A percentile compares a stretch with the other conserved stretches of the same genome.
These are phyloP conservation scores for Epizoanthus rinbou DNA, from an alignment of 92 coral and sea anemone genomes.

Conservation along the genomic window DNA sequence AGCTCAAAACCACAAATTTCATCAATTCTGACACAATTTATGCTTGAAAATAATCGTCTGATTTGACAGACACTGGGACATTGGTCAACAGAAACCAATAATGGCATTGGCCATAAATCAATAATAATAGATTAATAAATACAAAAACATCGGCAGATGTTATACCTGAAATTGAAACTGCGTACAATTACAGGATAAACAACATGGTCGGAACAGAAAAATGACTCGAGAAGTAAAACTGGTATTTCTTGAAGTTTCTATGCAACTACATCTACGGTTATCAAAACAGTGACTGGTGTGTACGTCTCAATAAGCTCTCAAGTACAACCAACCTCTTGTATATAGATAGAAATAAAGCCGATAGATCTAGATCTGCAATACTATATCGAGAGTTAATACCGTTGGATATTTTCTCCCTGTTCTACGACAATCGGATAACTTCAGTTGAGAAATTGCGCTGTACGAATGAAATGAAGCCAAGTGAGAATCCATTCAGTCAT, in stretches of 20 bases:
- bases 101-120: constrained; percentile 2
- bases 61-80: neutral
- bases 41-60: neutral
- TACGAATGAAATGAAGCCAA: neutral
- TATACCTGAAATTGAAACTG: neutral
- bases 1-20: neutral
- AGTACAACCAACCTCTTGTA: neutral
- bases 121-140: constrained; percentile 26
- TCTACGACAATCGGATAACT: neutral
- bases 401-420: neutral
- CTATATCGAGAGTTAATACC: no score
- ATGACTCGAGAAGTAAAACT: neutral
- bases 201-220: constrained; percentile 3
- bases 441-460: neutral
- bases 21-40: constrained; percentile 19
- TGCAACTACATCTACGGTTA: neutral
- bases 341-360: no score
- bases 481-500: neutral
- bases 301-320: neutral
- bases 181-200: neutral
- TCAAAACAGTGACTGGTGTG: neutral
- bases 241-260: neutral
- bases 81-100: constrained; percentile 15
- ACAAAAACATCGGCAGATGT: constrained; percentile 42
- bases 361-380: no score